These are phyloP conservation scores for Virgularia gustaviana DNA, from an alignment of 92 coral and sea anemone genomes.

Conservation along the genomic window DNA sequence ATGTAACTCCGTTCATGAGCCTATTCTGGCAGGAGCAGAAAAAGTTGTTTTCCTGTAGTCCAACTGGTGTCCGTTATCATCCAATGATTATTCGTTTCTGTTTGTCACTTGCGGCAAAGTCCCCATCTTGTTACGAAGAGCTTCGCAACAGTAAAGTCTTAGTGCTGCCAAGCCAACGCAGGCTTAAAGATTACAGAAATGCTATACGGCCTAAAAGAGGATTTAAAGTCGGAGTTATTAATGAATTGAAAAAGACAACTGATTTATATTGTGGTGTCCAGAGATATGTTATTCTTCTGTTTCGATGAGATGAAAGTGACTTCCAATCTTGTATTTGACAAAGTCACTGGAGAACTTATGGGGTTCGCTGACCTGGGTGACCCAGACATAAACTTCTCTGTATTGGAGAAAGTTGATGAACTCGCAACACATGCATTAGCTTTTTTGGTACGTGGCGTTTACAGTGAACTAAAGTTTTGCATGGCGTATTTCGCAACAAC, in stretches of 20 bases:
- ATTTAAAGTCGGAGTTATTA: slow-evolving; percentile 47
- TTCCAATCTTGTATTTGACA: slow-evolving; percentile 54
- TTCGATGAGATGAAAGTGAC: slow-evolving; percentile 60
- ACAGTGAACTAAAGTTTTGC: slow-evolving; percentile 58
- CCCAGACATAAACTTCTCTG: slow-evolving; percentile 54
- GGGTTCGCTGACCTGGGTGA: slow-evolving; percentile 62
- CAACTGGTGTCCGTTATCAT: slow-evolving; percentile 53
- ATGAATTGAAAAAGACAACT: slow-evolving; percentile 44
- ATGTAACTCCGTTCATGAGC: slow-evolving; percentile 56
- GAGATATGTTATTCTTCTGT: slow-evolving; percentile 48
- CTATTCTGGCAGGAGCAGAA: slow-evolving; percentile 62
- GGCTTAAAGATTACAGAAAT: slow-evolving; percentile 53
- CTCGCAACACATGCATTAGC: slow-evolving; percentile 58
- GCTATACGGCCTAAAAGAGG: slow-evolving; percentile 49
- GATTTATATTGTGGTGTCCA: slow-evolving; percentile 44
- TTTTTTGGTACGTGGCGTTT: slow-evolving; percentile 51
- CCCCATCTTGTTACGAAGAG: slow-evolving; percentile 49
- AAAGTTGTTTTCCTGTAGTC: slow-evolving; percentile 36
- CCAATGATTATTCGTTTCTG: slow-evolving; percentile 58
- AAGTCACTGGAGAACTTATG: slow-evolving; percentile 41
- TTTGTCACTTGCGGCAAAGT: slow-evolving; percentile 45
- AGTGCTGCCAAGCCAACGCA: slow-evolving; percentile 52
- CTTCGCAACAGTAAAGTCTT: slow-evolving; percentile 51
- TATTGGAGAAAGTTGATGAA: slow-evolving; percentile 41
- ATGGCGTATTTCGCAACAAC: slow-evolving; percentile 66